These are phyloP conservation scores for Calidris pygmaea DNA, from an alignment of 2,113 vertebrate species.

Conservation along the genomic window DNA sequence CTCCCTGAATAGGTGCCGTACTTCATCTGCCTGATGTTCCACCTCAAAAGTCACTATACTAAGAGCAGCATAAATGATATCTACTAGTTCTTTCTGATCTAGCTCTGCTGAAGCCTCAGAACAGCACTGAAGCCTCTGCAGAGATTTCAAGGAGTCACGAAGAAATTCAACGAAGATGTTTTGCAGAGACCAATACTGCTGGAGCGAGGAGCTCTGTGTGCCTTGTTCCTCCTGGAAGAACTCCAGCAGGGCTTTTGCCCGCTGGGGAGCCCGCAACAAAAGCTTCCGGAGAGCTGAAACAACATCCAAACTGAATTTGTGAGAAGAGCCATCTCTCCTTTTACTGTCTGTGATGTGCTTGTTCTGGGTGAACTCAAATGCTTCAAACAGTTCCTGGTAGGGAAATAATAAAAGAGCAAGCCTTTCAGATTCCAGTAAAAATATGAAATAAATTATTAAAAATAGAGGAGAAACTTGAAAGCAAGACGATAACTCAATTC, in stretches of 20 bases:
- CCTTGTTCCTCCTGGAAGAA: slow-evolving; percentile 76
- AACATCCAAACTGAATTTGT: slow-evolving; percentile 69
- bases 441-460: not conserved
- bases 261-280: slow-evolving; percentile 77
- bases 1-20: slow-evolving; percentile 80
- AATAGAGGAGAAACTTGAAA: not conserved
- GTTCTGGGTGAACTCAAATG: slow-evolving; percentile 70
- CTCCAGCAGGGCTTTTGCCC: slow-evolving; percentile 79
- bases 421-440: not conserved
- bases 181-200: slow-evolving; percentile 67
- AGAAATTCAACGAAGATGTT: slow-evolving; percentile 83
- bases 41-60: slow-evolving; percentile 78
- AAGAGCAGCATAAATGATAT: slow-evolving; percentile 81
- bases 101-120: slow-evolving; percentile 8
- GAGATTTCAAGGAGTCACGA: slow-evolving; percentile 65
- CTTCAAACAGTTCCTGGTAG: slow-evolving; percentile 83
- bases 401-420: not conserved
- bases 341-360: slow-evolving; percentile 8
- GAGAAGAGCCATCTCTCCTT: slow-evolving; percentile 41
- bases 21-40: slow-evolving; percentile 63
- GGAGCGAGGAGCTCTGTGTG: not conserved
- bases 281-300: slow-evolving; percentile 79
- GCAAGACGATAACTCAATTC: not conserved
- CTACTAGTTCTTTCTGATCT: slow-evolving; percentile 49
- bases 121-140: slow-evolving; percentile 58